phyloP scores from a whole-genome alignment of 2,797 vertebrate genomes.

The Percopsis omiscomaycus region DNA sequence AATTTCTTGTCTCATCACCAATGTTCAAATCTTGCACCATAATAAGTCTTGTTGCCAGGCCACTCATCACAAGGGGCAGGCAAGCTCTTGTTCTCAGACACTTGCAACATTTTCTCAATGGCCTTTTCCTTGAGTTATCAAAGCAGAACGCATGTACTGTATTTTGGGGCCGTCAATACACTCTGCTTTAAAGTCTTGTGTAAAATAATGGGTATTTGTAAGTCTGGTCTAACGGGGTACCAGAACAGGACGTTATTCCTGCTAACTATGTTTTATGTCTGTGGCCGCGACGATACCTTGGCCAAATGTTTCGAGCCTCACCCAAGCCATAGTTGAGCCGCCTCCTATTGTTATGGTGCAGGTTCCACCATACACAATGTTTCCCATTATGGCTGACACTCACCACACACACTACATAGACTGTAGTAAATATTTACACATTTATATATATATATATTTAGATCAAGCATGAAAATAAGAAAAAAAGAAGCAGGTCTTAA shows the following conservation, averaged over 20 bases:
- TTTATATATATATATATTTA: constrained; percentile 65
- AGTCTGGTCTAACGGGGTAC: constrained; percentile 22
- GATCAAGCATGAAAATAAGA: constrained; percentile 65
- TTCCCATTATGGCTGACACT: constrained; percentile 37
- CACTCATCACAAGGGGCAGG: constrained; percentile 28
- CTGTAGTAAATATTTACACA: constrained; percentile 64
- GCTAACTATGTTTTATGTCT: constrained; percentile 46
- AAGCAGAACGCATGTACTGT: constrained; percentile 43
- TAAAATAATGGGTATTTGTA: constrained; percentile 47
- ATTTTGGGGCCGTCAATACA: constrained; percentile 44
- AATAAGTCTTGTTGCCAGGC: constrained; percentile 23
- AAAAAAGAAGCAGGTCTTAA: constrained; percentile 78
- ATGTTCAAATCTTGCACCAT: constrained; percentile 33
- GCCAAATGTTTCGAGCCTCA: constrained; percentile 43
- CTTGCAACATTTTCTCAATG: constrained; percentile 20
- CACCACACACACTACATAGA: constrained; percentile 31
- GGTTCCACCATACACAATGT: constrained; percentile 73
- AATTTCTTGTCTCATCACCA: constrained; percentile 15
- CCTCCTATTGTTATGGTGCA: constrained; percentile 77
- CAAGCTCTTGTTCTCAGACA: constrained; percentile 23
- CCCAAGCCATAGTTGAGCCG: constrained; percentile 72
- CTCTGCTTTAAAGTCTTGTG: constrained; percentile 40
- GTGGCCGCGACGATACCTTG: constrained; percentile 51
- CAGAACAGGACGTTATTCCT: constrained; percentile 38
- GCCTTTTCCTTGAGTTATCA: constrained; percentile 44